phyloP scores from a whole-genome alignment of 2,797 vertebrate genomes.

The Spinibarbus caldwelli region DNA sequence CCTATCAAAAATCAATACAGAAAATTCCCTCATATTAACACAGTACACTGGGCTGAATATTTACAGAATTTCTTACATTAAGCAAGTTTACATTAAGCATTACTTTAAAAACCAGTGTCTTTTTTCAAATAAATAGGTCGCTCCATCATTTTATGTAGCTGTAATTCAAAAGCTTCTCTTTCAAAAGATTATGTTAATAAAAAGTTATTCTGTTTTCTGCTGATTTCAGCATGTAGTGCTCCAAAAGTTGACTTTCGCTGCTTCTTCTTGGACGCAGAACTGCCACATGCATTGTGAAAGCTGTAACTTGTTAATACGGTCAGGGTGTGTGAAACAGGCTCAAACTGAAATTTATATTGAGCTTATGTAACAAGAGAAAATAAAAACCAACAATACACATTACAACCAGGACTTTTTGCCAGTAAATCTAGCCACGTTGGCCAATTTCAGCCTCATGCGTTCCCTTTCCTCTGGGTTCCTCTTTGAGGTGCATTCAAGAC shows the following conservation, averaged over 20 bases:
- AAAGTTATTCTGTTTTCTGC: background rate
- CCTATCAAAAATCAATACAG: background rate
- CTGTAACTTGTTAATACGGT: background rate
- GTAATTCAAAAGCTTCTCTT: background rate
- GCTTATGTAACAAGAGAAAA: constrained; percentile 8
- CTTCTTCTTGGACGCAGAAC: background rate
- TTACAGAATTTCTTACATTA: background rate
- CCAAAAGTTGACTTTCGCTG: background rate
- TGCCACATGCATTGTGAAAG: background rate
- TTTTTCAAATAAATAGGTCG: background rate
- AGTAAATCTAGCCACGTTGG: constrained; percentile 65
- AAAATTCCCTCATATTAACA: background rate
- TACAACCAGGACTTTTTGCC: constrained; percentile 78
- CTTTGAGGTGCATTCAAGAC: constrained; percentile 70
- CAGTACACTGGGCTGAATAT: background rate
- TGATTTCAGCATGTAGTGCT: background rate
- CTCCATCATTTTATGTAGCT: background rate
- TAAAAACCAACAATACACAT: constrained; percentile 24
- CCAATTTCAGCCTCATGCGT: constrained; percentile 60
- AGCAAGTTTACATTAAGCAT: background rate
- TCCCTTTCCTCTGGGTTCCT: constrained; percentile 64
- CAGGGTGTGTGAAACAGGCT: background rate
- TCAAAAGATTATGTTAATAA: background rate
- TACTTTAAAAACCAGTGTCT: background rate
- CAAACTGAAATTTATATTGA: background rate